Percentiles rank a stretch among this genome's conserved stretches.
phyloP scores from a whole-genome alignment of 1,140 invertebrate species.

The Oncopeltus fasciatus region DNA sequence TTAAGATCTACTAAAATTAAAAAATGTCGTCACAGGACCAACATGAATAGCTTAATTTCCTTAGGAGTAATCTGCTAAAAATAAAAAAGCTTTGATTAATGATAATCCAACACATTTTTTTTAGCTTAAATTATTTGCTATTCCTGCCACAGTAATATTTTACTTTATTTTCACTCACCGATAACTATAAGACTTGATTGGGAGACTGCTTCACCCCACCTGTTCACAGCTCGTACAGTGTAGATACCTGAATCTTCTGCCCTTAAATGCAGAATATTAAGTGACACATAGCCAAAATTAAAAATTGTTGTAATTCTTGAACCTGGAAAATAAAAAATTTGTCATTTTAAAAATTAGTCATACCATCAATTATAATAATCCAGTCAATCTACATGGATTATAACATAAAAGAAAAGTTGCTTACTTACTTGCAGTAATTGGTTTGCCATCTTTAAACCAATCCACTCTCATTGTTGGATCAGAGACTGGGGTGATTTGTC shows the following conservation, averaged over 20 bases:
- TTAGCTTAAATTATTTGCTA: no score
- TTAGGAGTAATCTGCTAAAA: no score
- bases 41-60: no score
- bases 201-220: constrained; percentile 69
- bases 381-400: no score
- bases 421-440: constrained; percentile 69
- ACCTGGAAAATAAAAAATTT: constrained; percentile 31
- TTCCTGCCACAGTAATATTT: no score
- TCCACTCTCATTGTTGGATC: constrained; percentile 96
- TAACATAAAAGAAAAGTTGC: neutral
- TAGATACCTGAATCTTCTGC: constrained; percentile 85
- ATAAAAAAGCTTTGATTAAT: no score
- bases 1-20: no score
- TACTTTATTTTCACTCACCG: constrained; percentile 42
- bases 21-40: no score
- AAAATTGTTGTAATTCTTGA: constrained; percentile 89
- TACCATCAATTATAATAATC: no score
- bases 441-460: constrained; percentile 92
- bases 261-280: constrained; percentile 93
- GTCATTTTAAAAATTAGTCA: neutral
- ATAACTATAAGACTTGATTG: constrained; percentile 62
- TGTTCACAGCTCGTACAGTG: constrained; percentile 76
- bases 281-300: constrained; percentile 96
- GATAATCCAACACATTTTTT: no score
- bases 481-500: constrained; percentile 82